Evolutionary conservation across 2,797 vertebrate genomes (phyloP), one percentile per base, ranked within the genome.

Genomic region (Euthynnus affinis): DNA sequence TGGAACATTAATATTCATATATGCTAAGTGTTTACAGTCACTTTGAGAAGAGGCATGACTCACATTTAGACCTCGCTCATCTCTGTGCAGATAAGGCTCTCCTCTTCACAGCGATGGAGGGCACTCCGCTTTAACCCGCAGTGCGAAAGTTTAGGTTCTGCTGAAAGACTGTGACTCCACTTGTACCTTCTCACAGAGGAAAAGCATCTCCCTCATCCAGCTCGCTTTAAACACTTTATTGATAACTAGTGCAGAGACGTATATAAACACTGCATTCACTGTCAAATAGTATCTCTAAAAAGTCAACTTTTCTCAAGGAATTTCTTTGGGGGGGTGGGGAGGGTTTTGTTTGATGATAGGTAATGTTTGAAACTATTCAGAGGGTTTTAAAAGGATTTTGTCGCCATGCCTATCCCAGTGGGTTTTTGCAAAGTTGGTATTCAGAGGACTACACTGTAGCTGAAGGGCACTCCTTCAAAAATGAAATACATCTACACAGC

Each of bases 1-100:
- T 89, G 87, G 74, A 81, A 73, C 89, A 95, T 96, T 95, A 95
- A 95, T 95, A 95, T 95, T 95, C 93, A 95, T 95, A 93, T 93
- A 91, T 93, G 92, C 88, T 91, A 91, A 91, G 90, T 95, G 94
- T 94, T 95, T 93, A 92, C 92, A 91, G 88, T 90, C 84, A 83
- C 80, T 91, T 80, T 52, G 87, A 91, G 82, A 81, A 74, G 92
- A 91, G 90, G 86, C 91, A 87, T 76, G 81, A 74, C 86, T 90
- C 86, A 58, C 85, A 76, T 83, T 85, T 74, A 88, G 87, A 87
- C 91, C 87, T 75, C 79, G 80, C 85, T 88, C 80, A 72, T 90
- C 85, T 85, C 76, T 74, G 76, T 80, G 73, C 79, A 63, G 90
- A 91, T 90, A 85, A 89, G 80, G 72, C 80, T 74, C 49, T 81